A percentile compares a stretch with the other conserved stretches of the same genome.
phyloP scores from a whole-genome alignment of 2,113 vertebrate genomes.

The Nibea coibor region DNA sequence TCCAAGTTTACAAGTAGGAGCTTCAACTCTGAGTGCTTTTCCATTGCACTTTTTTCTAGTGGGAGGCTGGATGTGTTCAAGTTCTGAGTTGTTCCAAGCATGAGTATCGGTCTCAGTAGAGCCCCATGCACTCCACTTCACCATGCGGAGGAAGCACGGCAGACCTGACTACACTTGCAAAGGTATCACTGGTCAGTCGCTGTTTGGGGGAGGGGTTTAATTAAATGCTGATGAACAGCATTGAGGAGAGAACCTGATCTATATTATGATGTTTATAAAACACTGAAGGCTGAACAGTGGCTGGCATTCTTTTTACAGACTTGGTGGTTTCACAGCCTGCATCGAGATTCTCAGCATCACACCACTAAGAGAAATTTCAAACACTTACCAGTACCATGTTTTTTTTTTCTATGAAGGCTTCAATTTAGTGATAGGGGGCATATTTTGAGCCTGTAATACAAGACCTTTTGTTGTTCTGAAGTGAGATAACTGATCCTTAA shows the following conservation, averaged over 20 bases:
- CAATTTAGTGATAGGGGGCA: slow-evolving; percentile 37
- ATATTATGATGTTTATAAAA: neutral
- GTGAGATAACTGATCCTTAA: slow-evolving; percentile 53
- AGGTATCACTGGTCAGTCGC: neutral
- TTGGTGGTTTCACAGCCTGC: neutral
- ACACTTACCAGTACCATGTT: neutral
- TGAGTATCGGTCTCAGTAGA: neutral
- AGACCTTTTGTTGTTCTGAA: slow-evolving; percentile 49
- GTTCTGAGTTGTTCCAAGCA: no score
- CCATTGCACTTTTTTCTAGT: no score
- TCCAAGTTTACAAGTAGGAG: no score
- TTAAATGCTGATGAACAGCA: neutral
- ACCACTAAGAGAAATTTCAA: slow-evolving; percentile 5
- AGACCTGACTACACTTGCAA: neutral
- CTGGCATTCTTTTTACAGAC: neutral
- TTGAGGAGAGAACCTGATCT: neutral
- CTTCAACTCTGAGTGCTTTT: no score
- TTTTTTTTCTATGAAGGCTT: neutral
- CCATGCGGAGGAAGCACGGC: neutral
- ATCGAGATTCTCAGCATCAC: neutral
- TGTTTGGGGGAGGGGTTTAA: neutral
- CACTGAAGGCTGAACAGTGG: neutral
- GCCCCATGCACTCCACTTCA: neutral
- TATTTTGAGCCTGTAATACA: slow-evolving; percentile 40
- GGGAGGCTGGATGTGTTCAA: no score